These are phyloP conservation scores for Lordiphosa andalusiaca DNA, from an alignment of 2,888 invertebrate species.

Conservation along the genomic window DNA sequence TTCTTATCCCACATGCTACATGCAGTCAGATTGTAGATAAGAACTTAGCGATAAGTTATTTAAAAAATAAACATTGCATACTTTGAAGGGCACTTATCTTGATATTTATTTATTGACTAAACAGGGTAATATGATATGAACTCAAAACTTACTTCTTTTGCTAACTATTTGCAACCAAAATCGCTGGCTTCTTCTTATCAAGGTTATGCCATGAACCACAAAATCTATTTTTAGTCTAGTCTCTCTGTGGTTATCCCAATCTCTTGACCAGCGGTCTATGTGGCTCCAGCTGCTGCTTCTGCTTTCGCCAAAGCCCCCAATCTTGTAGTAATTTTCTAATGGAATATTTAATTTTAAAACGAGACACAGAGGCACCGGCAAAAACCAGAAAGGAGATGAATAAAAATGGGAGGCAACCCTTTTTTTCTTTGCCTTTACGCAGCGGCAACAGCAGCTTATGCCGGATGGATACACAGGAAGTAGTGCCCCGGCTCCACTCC, in stretches of 20 bases:
- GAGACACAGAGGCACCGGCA: slow-evolving; percentile 50
- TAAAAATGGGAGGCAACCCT: slow-evolving; percentile 67
- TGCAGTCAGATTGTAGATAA: too few species aligned
- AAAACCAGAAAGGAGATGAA: slow-evolving; percentile 36
- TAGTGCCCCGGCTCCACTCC: slow-evolving; percentile 41
- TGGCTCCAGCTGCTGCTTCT: slow-evolving; percentile 25
- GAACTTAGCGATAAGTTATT: too few species aligned
- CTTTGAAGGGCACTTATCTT: too few species aligned
- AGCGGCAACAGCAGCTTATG: slow-evolving; percentile 51
- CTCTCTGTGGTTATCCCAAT: slow-evolving; percentile 11
- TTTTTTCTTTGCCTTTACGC: slow-evolving; percentile 37
- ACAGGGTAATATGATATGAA: too few species aligned
- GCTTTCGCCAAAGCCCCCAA: slow-evolving; percentile 55
- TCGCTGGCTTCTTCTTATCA: too few species aligned
- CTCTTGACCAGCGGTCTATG: slow-evolving; percentile 15
- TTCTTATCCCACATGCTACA: too few species aligned
- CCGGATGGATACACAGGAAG: slow-evolving; percentile 74
- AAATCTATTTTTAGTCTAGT: slow-evolving; percentile 46
- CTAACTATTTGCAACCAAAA: too few species aligned
- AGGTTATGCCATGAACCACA: slow-evolving; percentile 21
- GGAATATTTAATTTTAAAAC: slow-evolving; percentile 77
- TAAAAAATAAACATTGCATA: too few species aligned
- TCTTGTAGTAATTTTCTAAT: slow-evolving; percentile 78
- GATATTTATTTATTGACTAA: too few species aligned
- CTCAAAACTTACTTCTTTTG: too few species aligned